These are phyloP conservation scores for Petrolisthes cinctipes DNA, from an alignment of 2,888 invertebrate genomes.

Conservation along the genomic window DNA sequence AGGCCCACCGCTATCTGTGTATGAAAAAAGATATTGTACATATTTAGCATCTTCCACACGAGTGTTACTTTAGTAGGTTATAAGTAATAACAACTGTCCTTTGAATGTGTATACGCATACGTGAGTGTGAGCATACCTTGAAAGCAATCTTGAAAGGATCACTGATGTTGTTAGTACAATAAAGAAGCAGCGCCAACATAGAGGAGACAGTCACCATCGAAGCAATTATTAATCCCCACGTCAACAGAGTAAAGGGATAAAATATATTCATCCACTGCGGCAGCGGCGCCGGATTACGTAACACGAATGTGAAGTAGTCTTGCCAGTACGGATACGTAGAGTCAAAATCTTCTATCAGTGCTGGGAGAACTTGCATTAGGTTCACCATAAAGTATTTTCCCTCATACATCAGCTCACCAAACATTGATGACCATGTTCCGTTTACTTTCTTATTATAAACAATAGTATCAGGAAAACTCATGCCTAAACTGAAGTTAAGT, in stretches of 20 bases:
- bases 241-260: conserved; percentile 36
- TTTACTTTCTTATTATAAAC: not conserved
- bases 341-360: not conserved
- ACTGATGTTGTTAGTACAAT: not conserved
- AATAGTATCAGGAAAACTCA: not conserved
- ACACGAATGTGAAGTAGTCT: not conserved
- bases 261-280: conserved; percentile 23
- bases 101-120: not conserved
- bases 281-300: not conserved
- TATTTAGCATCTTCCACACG: not conserved
- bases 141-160: not conserved
- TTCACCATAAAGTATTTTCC: not conserved
- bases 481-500: not conserved
- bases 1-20: conserved; percentile 19
- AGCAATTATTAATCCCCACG: conserved; percentile 33
- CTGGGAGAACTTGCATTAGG: not conserved
- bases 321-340: not conserved
- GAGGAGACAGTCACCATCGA: not conserved
- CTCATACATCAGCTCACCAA: not conserved
- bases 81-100: not conserved
- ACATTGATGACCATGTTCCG: not conserved
- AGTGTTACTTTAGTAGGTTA: not conserved
- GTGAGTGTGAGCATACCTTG: not conserved
- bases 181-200: not conserved
- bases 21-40: not conserved